Conservation (phyloP, 2,797 vertebrate genomes). For the Tenualosa thibaudeaui region DNA sequence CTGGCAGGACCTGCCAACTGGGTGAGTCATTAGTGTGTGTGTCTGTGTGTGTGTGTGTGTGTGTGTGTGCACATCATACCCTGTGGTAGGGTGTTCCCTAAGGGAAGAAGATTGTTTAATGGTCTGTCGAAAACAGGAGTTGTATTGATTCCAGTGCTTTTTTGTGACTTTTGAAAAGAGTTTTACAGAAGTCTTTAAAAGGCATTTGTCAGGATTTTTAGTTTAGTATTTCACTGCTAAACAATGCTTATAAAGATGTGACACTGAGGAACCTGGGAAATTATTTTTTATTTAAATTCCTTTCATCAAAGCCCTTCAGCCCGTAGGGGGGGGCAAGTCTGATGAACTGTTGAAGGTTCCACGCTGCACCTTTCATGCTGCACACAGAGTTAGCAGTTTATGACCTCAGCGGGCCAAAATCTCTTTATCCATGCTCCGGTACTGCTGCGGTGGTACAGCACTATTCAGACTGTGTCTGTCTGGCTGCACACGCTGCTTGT, state of each 20-base stretch:
- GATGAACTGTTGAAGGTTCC: background rate
- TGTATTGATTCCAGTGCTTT: background rate
- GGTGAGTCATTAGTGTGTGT: constrained; percentile 64
- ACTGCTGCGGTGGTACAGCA: background rate
- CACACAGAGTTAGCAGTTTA: background rate
- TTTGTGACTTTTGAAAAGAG: background rate
- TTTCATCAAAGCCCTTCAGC: background rate
- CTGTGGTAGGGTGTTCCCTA: too few relatives aligned
- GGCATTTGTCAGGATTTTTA: background rate
- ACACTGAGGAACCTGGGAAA: too few relatives aligned
- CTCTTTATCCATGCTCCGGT: background rate
- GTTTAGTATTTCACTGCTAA: background rate
- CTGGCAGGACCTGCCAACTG: constrained; percentile 76
- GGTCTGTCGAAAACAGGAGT: background rate
- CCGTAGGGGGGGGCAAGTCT: background rate
- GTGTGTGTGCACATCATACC: too few relatives aligned
- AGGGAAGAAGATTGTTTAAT: constrained; percentile 20
- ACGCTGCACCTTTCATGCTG: background rate
- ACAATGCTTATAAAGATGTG: background rate
- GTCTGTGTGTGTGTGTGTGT: too few relatives aligned
- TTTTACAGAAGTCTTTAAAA: background rate
- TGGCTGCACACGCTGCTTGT: background rate
- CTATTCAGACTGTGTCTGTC: constrained; percentile 7
- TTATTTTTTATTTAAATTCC: background rate
- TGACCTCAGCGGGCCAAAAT: background rate